Percentiles rank a stretch among this genome's conserved stretches.
phyloP scores from a whole-genome alignment of 2,888 invertebrate genomes.

The Platycnemis pennipes region DNA sequence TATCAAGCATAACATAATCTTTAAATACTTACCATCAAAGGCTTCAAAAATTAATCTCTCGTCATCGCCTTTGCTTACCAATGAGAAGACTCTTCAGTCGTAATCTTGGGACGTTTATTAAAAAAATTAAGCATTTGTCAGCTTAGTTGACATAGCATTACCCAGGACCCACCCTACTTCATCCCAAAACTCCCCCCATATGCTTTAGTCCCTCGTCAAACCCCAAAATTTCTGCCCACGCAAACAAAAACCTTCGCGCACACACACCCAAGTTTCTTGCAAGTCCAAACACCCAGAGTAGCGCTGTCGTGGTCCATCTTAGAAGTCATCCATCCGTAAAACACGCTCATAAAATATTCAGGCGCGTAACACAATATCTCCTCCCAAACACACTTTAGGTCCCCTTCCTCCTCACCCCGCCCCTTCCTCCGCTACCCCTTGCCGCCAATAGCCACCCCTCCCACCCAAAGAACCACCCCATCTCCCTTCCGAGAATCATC shows the following conservation, averaged over 20 bases:
- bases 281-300: conserved; percentile 44
- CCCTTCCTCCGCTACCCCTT: not conserved
- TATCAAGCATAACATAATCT: too few species aligned
- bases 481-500: not conserved
- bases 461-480: not conserved
- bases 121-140: not conserved
- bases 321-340: conserved; percentile 62
- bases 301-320: conserved; percentile 50
- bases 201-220: not conserved
- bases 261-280: not conserved
- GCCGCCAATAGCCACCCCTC: not conserved
- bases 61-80: too few species aligned
- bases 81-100: too few species aligned
- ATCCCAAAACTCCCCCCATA: not conserved
- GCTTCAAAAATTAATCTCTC: too few species aligned
- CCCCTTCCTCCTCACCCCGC: not conserved
- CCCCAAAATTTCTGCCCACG: conserved; percentile 30
- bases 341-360: conserved; percentile 80
- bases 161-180: not conserved
- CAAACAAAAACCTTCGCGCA: conserved; percentile 41
- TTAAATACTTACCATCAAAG: too few species aligned
- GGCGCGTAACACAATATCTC: conserved; percentile 80
- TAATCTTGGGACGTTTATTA: not conserved
- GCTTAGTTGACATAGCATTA: not conserved
- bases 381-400: conserved; percentile 72